Evolutionary conservation across 2,888 invertebrate species (phyloP).

Genomic region (Papilio demoleus): DNA sequence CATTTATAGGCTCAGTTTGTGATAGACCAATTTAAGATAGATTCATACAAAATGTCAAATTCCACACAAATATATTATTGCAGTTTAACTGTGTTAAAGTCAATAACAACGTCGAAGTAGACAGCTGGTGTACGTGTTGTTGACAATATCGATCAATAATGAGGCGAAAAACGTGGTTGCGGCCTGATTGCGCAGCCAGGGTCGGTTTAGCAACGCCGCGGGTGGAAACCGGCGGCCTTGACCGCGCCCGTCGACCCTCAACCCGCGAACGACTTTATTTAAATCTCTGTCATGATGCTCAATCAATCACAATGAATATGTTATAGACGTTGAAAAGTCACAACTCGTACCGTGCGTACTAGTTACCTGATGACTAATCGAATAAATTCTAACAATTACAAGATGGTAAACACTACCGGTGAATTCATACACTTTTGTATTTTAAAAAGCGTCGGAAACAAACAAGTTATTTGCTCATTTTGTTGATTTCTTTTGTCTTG

Average conservation of each 20-base stretch:
- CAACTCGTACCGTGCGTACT: neutral
- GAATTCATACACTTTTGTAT: no score
- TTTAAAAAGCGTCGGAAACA: no score
- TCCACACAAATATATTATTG: neutral
- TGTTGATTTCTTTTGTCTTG: neutral
- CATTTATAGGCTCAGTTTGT: no score
- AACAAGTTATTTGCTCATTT: no score
- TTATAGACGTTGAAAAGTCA: neutral
- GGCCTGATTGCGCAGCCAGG: constrained; percentile 80
- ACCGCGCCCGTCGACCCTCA: constrained; percentile 69
- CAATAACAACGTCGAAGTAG: neutral
- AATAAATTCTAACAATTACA: no score
- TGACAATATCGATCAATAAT: constrained; percentile 63
- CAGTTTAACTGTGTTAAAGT: neutral
- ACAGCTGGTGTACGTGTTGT: constrained; percentile 12
- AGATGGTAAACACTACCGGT: no score
- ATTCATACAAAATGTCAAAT: no score
- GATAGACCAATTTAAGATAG: no score
- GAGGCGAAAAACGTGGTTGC: constrained; percentile 77
- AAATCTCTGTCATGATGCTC: constrained; percentile 2
- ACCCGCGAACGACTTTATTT: constrained; percentile 51
- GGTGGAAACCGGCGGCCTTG: constrained; percentile 78
- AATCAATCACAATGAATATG: neutral
- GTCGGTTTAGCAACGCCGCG: constrained; percentile 75
- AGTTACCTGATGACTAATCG: neutral